Percentiles rank a stretch among this genome's conserved stretches.
Conservation (phyloP, 2,888 invertebrate genomes). For the Cosmia trapezina region DNA sequence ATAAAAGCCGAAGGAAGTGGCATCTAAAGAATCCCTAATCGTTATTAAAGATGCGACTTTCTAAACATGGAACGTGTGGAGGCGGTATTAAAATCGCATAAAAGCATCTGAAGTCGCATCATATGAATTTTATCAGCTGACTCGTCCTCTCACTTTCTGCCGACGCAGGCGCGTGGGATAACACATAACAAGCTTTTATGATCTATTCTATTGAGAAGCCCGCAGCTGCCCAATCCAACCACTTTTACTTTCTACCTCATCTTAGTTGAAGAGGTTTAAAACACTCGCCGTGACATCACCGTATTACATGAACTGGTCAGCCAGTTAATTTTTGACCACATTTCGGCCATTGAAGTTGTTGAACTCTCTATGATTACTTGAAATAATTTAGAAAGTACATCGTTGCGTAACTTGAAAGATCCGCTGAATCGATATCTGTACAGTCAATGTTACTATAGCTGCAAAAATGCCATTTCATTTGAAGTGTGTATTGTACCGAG, state of each 20-base stretch:
- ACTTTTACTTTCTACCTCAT: conserved; percentile 86
- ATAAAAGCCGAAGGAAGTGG: conserved; percentile 34
- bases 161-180: conserved; percentile 69
- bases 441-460: conserved; percentile 9
- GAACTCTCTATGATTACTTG: conserved; percentile 49
- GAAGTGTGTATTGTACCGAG: conserved; percentile 37
- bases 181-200: conserved; percentile 78
- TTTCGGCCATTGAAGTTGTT: conserved; percentile 27
- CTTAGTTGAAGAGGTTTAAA: conserved; percentile 70
- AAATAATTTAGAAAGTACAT: conserved; percentile 62
- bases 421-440: conserved; percentile 16
- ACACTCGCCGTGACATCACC: conserved; percentile 72
- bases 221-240: conserved; percentile 81
- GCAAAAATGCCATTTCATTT: conserved; percentile 33
- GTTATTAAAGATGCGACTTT: conserved; percentile 63
- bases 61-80: conserved; percentile 56
- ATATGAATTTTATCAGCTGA: conserved; percentile 58
- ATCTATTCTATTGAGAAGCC: conserved; percentile 77
- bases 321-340: conserved; percentile 48
- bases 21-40: conserved; percentile 48
- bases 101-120: conserved; percentile 47
- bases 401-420: conserved; percentile 50
- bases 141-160: conserved; percentile 84
- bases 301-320: conserved; percentile 51
- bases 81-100: conserved; percentile 56